Evolutionary conservation across 2,888 invertebrate species (phyloP).

Genomic region (Malthinus seriepunctatus): DNA sequence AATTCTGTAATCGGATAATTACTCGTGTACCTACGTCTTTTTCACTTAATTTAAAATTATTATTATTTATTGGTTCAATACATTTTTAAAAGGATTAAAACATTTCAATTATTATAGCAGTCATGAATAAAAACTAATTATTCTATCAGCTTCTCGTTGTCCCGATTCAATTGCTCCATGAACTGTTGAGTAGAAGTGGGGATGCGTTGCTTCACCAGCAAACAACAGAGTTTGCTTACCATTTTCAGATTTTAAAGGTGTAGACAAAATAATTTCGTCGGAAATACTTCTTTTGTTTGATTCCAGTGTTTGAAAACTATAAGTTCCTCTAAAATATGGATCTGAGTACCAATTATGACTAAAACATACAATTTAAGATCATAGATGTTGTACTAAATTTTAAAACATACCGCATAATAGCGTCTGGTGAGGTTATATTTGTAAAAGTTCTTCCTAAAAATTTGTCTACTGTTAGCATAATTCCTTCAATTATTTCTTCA

Average conservation of each 20-base stretch:
- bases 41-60: no score
- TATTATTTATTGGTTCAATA: no score
- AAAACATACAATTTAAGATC: conserved; percentile 28
- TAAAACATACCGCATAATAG: conserved; percentile 41
- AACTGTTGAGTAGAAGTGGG: conserved; percentile 51
- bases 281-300: conserved; percentile 16
- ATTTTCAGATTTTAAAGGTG: conserved; percentile 13
- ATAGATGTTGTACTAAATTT: not conserved
- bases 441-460: conserved; percentile 58
- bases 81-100: no score
- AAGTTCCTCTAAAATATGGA: conserved; percentile 58
- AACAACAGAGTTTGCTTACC: conserved; percentile 49
- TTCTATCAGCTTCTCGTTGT: conserved; percentile 51
- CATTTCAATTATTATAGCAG: no score
- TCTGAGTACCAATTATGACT: conserved; percentile 71
- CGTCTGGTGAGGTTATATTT: conserved; percentile 57
- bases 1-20: no score
- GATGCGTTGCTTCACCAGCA: conserved; percentile 59
- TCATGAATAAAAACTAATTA: no score
- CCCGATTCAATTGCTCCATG: conserved; percentile 56
- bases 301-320: conserved; percentile 32
- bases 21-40: no score
- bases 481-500: conserved; percentile 57
- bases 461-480: conserved; percentile 56
- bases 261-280: conserved; percentile 12